phyloP scores from a whole-genome alignment of 2,797 vertebrate genomes.

The Enteromius treurensis region DNA sequence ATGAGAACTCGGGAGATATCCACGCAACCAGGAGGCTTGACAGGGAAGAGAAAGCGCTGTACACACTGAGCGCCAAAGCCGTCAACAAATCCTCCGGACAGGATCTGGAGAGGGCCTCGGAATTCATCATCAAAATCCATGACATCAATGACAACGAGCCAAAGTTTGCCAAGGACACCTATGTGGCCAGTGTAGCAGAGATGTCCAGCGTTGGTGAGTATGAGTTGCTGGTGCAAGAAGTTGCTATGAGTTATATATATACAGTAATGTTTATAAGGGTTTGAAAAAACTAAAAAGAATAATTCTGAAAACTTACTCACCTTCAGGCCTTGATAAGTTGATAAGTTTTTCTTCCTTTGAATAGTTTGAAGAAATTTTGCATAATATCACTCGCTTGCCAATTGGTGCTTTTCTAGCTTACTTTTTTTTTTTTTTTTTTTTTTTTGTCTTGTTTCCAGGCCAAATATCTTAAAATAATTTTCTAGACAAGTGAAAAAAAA shows the following conservation, averaged over 20 bases:
- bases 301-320: not conserved
- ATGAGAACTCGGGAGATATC: constrained; percentile 97
- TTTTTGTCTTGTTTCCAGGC: too few relatives aligned
- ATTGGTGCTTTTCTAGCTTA: not conserved
- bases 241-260: not conserved
- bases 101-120: constrained; percentile 93
- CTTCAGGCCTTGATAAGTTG: not conserved
- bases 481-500: too few relatives aligned
- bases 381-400: not conserved
- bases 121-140: constrained; percentile 98
- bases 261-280: too few relatives aligned
- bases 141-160: constrained; percentile 98
- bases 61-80: constrained; percentile 91
- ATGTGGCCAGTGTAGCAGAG: constrained; percentile 90
- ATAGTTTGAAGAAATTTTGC: not conserved
- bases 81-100: constrained; percentile 88
- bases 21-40: constrained; percentile 96
- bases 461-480: too few relatives aligned
- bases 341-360: too few relatives aligned
- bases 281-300: too few relatives aligned
- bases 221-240: not conserved
- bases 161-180: constrained; percentile 90
- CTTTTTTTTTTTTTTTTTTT: too few relatives aligned
- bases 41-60: constrained; percentile 93
- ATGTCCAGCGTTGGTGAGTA: constrained; percentile 96